Conservation (phyloP, 37 sponge, comb jelly and placozoan genomes). For the Dysidea cf. avara region DNA sequence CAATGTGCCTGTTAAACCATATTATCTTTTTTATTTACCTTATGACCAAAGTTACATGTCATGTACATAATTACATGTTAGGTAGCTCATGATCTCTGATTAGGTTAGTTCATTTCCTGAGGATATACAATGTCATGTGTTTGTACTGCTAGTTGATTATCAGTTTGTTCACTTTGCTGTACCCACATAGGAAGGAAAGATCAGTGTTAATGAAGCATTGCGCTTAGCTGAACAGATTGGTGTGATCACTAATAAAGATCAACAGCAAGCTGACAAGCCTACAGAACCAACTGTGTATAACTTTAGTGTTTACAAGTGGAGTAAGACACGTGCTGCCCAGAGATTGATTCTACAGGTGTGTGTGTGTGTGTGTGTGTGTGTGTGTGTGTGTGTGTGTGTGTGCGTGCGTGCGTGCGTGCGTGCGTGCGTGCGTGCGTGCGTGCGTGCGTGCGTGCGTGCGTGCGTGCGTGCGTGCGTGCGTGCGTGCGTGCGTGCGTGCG, state of each 20-base stretch:
- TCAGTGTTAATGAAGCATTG: slow-evolving; percentile 39
- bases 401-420: slow-evolving; percentile 13
- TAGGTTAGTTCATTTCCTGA: too few species aligned
- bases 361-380: background rate
- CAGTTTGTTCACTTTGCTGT: too few species aligned
- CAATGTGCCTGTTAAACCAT: background rate
- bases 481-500: slow-evolving; percentile 11
- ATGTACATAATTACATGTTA: too few species aligned
- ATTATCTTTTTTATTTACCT: too few species aligned
- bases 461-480: slow-evolving; percentile 11
- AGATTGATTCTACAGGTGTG: slow-evolving; percentile 78
- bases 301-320: slow-evolving; percentile 76
- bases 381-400: slow-evolving; percentile 2
- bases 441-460: slow-evolving; percentile 9
- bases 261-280: background rate
- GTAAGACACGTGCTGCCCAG: slow-evolving; percentile 55
- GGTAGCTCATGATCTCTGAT: too few species aligned
- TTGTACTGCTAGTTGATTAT: too few species aligned
- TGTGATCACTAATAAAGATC: background rate
- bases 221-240: slow-evolving; percentile 44
- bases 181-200: slow-evolving; percentile 63
- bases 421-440: slow-evolving; percentile 11
- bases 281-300: slow-evolving; percentile 46
- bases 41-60: too few species aligned
- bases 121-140: too few species aligned